Evolutionary conservation across 2,113 vertebrate genomes (phyloP).

Genomic region (Hippocampus barbouri): DNA sequence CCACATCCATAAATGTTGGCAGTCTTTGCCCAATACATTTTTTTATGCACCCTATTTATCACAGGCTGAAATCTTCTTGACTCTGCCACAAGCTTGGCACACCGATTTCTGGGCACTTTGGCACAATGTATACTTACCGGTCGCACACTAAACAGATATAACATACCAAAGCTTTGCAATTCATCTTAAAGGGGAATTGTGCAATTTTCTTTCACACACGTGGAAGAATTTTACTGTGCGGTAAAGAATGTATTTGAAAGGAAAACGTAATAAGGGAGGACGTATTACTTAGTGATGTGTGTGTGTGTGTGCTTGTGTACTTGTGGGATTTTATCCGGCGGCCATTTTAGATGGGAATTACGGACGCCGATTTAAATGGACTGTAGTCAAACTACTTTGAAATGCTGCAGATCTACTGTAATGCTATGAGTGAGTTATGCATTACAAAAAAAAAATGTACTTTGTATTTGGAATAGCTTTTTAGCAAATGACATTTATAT

Average conservation of each 20-base stretch:
- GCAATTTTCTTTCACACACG: conserved; percentile 82
- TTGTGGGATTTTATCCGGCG: conserved; percentile 74
- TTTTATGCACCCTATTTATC: too few relatives aligned
- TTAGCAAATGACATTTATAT: conserved; percentile 81
- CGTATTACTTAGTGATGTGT: conserved; percentile 64
- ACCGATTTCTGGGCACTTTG: conserved; percentile 21
- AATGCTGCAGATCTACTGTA: conserved; percentile 87
- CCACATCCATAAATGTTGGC: not conserved
- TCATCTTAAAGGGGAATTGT: conserved; percentile 80
- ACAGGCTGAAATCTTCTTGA: not conserved
- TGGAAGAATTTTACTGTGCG: conserved; percentile 69
- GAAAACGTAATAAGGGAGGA: conserved; percentile 79
- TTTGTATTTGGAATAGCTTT: conserved; percentile 83
- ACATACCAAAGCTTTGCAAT: conserved; percentile 83
- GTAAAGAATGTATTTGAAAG: conserved; percentile 66
- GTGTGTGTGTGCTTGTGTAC: conserved; percentile 78
- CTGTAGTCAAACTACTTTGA: conserved; percentile 76
- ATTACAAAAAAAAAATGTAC: conserved; percentile 72
- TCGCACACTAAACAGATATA: conserved; percentile 41
- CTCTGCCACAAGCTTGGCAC: too few relatives aligned
- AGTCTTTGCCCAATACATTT: not conserved
- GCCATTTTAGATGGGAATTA: conserved; percentile 62
- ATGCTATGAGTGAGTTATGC: conserved; percentile 72
- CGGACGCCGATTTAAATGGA: conserved; percentile 48
- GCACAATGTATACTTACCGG: conserved; percentile 73